A percentile compares a stretch with the other conserved stretches of the same genome.
Evolutionary conservation across 2,113 vertebrate genomes (phyloP).

Genomic region (Bufo gargarizans): DNA sequence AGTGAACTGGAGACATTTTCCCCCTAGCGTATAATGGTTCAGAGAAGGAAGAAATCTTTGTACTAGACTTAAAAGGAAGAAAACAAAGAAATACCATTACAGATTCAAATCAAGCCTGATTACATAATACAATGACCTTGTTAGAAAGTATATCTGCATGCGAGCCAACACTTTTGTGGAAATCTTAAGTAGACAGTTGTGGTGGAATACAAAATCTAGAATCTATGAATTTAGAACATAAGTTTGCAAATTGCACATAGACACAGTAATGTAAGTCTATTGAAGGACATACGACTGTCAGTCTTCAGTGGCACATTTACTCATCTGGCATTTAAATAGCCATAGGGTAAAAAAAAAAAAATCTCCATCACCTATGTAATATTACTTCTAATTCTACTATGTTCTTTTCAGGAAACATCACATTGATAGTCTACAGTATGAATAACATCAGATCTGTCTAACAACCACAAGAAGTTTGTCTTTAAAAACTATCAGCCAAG

Average conservation of each 20-base stretch:
- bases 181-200: conserved; percentile 6
- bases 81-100: conserved; percentile 27
- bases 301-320: not conserved
- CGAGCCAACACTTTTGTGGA: not conserved
- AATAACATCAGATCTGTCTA: too few relatives aligned
- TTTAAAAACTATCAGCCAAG: too few relatives aligned
- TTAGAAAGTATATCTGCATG: conserved; percentile 10
- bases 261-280: not conserved
- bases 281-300: not conserved
- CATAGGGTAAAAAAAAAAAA: not conserved
- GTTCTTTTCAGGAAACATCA: too few relatives aligned
- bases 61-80: conserved; percentile 24
- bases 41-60: conserved; percentile 17
- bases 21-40: conserved; percentile 1
- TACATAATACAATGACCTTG: conserved; percentile 36
- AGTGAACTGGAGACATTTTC: conserved; percentile 4
- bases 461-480: too few relatives aligned
- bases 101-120: conserved; percentile 51
- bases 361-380: not conserved
- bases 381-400: not conserved
- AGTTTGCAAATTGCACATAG: not conserved
- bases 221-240: not conserved
- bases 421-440: too few relatives aligned
- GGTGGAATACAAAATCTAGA: not conserved
- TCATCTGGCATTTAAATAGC: not conserved